Base-by-base conservation (phyloP, 2,113 vertebrate genomes). In the Merops nubicus region DNA sequence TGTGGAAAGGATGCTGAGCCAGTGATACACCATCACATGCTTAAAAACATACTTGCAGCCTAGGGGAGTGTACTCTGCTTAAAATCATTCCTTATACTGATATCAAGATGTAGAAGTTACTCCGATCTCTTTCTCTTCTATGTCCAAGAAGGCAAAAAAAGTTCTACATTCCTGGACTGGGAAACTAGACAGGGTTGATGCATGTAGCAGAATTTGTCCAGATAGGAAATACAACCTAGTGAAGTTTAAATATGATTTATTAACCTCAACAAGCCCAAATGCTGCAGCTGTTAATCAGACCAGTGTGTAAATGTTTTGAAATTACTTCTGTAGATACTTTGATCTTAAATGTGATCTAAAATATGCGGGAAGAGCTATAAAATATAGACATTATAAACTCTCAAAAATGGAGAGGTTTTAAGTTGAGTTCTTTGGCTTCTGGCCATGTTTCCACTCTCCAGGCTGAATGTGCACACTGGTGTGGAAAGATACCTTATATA, bases 401-500 rank as follows among this genome's bases (percentile, higher is more conserved):
- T 76, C 21, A 8, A 81, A 85, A 89, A 78, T 65, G n/a, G 62
- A 91, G 67, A 88, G 54, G 43, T 92, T 96, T 96, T 92, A 87
- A 85, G 87, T 89, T 2, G 9, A 75, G 56, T 85, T 96, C 68
- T 79, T 88, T 96, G 96, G 96, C 93, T 84, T 0, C 72, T 84
- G 83, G 91, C 96, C 91, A 87, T 85, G 65, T 96, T 97, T 97
- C 95, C 69, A 33, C 93, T 96, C 86, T 94, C 62, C 60, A 7
- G 13, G 40, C 64, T 69, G 69, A 92, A 64, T 38, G 65, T 91
- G 53, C 62, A 69, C 65, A 22, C 73, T 91, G 57, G 25, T 70
- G 77, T 93, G 34, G 92, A 91, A 82, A 88, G 79, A 87, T 89
- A 64, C 96, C 91, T 95, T 96, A 92, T 93, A 93, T 96, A 96